Base-by-base conservation (phyloP, 2,113 vertebrate genomes). In the Coracopsis vasa region DNA sequence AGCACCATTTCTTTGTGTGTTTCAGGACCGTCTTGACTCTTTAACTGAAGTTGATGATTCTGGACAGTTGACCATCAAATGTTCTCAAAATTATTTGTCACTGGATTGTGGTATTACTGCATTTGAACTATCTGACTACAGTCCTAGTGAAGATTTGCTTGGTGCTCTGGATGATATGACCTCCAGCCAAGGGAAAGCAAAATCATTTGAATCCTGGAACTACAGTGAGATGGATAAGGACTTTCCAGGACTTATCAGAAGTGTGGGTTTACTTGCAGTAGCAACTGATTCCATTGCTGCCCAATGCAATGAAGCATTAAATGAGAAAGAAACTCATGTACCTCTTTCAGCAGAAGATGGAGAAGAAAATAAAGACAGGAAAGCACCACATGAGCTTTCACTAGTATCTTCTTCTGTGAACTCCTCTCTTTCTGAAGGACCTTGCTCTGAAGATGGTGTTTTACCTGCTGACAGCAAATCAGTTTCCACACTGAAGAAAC, bases 91-190 rank as follows among this genome's bases (percentile, higher is more conserved):
- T 97, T 99, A 99, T 95, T 98, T 99, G 95, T 99, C 99, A 33
- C 91, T 99, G 90, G 99, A 99, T 97, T 99, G 99, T 70, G 99
- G 99, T 24, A 99, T 99, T 97, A 99, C 99, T 35, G 99, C 99
- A 64, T 99, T 98, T 70, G 99, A 99, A 93, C 97, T 99, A 42
- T 99, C 99, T 28, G 99, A 99, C 97, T 99, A 99, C 88, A 99
- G 99, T 96, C 99, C 99, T 31, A 98, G 99, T 41, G 99, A 99
- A 53, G 99, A 99, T 90, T 95, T 98, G 90, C 97, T 98, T 67
- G 27, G 98, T 97, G 94, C 95, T 92, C 87, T 98, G 37, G 91
- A 97, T 93, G 95, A 96, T 50, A 95, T 92, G 97, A 98, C 94
- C 80, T 94, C 97, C 35, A 92, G 84, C 83, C 96, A 97, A 92